Evolutionary conservation across 2,113 vertebrate genomes (phyloP).

Genomic region (Illadopsis cleaveri): DNA sequence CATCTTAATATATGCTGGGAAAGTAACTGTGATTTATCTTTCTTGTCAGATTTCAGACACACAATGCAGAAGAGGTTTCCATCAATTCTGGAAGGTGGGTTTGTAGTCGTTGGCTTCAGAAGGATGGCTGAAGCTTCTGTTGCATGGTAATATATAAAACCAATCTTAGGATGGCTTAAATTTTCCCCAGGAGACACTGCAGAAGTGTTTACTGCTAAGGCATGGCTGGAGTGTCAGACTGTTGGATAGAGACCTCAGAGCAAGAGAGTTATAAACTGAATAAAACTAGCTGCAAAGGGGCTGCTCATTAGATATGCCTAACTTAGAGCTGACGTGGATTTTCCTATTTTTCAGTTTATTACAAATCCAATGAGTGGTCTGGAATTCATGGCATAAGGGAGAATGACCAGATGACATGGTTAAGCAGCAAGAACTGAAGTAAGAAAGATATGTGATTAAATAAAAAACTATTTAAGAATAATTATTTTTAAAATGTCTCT

Average conservation of each 20-base stretch:
- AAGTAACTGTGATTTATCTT: not conserved
- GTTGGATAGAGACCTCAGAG: not conserved
- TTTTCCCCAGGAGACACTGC: not conserved
- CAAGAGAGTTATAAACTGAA: not conserved
- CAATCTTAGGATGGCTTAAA: not conserved
- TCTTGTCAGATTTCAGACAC: constrained; percentile 79
- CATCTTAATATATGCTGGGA: not conserved
- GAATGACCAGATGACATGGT: constrained; percentile 79
- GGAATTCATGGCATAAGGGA: constrained; percentile 80
- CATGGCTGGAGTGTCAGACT: not conserved
- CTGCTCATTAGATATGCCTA: not conserved
- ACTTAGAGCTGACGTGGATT: not conserved
- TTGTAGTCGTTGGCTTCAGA: not conserved
- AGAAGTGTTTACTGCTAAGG: not conserved
- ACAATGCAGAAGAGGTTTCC: constrained; percentile 79
- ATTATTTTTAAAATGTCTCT: not conserved
- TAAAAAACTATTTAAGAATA: constrained; percentile 1
- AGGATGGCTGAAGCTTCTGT: not conserved
- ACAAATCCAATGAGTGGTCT: constrained; percentile 87
- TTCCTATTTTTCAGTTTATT: constrained; percentile 83
- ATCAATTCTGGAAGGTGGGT: constrained; percentile 81
- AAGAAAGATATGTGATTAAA: constrained; percentile 42
- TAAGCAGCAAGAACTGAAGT: constrained; percentile 68
- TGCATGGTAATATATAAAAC: not conserved
- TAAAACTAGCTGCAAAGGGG: not conserved